These are phyloP conservation scores for Luscinia luscinia DNA, from an alignment of 2,797 vertebrate genomes.

Conservation along the genomic window DNA sequence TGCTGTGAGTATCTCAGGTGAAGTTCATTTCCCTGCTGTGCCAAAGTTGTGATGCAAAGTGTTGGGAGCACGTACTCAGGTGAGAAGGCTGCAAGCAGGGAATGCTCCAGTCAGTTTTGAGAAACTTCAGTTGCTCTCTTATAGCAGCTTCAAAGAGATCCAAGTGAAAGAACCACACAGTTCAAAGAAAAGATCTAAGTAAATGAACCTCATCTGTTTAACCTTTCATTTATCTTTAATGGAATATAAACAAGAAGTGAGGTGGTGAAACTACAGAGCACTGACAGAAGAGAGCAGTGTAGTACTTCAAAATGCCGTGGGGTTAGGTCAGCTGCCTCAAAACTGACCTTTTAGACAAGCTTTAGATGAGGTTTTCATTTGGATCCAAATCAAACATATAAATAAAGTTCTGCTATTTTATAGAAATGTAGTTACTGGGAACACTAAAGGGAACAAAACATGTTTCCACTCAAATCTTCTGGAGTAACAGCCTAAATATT, in stretches of 20 bases:
- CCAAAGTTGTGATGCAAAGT: background rate
- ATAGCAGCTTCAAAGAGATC: background rate
- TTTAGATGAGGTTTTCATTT: background rate
- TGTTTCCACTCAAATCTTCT: background rate
- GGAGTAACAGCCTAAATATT: background rate
- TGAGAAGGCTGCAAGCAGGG: background rate
- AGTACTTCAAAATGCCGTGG: background rate
- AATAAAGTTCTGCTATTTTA: background rate
- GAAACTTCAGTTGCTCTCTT: background rate
- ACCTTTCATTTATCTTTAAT: background rate
- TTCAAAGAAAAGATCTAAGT: background rate
- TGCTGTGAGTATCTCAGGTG: background rate
- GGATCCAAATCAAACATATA: background rate
- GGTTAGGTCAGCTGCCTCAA: background rate
- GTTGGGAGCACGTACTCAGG: background rate
- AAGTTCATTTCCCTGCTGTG: background rate
- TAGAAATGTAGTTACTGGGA: background rate
- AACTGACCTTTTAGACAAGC: background rate
- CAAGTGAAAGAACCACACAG: background rate
- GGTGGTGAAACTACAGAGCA: background rate
- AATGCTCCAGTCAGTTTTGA: background rate
- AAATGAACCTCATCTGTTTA: background rate
- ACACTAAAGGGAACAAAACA: background rate
- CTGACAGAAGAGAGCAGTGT: background rate
- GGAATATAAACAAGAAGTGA: background rate